Evolutionary conservation across 1,140 invertebrate species (phyloP).

Genomic region (Drosophila serrata): DNA sequence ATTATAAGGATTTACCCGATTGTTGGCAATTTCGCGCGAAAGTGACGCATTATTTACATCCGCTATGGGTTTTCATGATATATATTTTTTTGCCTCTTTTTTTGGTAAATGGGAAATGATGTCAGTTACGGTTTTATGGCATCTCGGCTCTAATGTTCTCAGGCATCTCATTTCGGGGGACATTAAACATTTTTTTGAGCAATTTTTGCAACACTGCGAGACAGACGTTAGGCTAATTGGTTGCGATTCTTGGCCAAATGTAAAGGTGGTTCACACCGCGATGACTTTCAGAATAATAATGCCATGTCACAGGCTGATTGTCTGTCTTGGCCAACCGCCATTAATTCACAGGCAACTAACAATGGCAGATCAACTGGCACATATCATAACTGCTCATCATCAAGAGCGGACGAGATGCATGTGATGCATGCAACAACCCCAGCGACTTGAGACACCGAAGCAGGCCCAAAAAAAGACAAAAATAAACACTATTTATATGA

Average conservation of each 20-base stretch:
- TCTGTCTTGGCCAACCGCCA: slow-evolving; percentile 34
- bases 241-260: slow-evolving; percentile 21
- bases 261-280: slow-evolving; percentile 31
- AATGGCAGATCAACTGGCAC: slow-evolving; percentile 72
- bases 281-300: slow-evolving; percentile 69
- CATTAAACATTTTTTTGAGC: slow-evolving; percentile 20
- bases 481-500: slow-evolving; percentile 56
- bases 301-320: slow-evolving; percentile 52
- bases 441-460: slow-evolving; percentile 23
- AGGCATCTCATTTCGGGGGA: slow-evolving; percentile 23
- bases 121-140: slow-evolving; percentile 30
- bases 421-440: not conserved
- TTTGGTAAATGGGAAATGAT: slow-evolving; percentile 38
- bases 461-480: too few species aligned
- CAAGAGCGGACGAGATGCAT: slow-evolving; percentile 42
- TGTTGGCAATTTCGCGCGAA: slow-evolving; percentile 52
- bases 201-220: slow-evolving; percentile 32
- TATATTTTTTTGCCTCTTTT: slow-evolving; percentile 1
- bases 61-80: slow-evolving; percentile 43
- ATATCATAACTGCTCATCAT: slow-evolving; percentile 78
- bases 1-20: slow-evolving; percentile 77
- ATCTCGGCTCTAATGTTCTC: slow-evolving; percentile 20
- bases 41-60: slow-evolving; percentile 69
- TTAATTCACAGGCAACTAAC: slow-evolving; percentile 65
- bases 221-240: slow-evolving; percentile 40